Conservation (phyloP, 2,797 vertebrate genomes). For the Sphenodon punctatus region DNA sequence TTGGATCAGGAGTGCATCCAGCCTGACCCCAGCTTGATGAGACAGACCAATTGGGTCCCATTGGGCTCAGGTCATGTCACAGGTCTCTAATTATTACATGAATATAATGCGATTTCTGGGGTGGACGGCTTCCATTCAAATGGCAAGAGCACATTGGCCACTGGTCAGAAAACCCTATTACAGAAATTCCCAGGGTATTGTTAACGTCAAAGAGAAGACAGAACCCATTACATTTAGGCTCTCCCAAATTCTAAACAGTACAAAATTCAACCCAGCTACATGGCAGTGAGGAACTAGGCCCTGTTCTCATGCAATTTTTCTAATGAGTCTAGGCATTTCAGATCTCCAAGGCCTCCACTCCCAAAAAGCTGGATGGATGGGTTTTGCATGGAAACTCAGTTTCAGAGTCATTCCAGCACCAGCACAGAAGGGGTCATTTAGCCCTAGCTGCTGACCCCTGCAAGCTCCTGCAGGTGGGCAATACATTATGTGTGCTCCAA, state of each 20-base stretch:
- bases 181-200: too few relatives aligned
- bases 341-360: constrained; percentile 13
- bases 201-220: background rate
- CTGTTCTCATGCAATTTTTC: background rate
- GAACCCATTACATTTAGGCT: background rate
- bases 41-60: too few relatives aligned
- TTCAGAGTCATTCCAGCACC: constrained; percentile 8
- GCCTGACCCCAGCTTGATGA: too few relatives aligned
- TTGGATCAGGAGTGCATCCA: too few relatives aligned
- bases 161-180: too few relatives aligned
- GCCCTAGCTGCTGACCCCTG: constrained; percentile 24
- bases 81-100: too few relatives aligned
- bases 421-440: background rate
- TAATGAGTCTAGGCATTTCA: background rate
- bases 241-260: background rate
- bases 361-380: background rate
- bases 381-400: constrained; percentile 59
- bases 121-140: too few relatives aligned
- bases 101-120: too few relatives aligned
- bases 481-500: background rate
- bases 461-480: constrained; percentile 10
- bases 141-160: too few relatives aligned
- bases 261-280: background rate
- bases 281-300: background rate
- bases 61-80: too few relatives aligned